Conservation (phyloP, 2,113 vertebrate species). For the Cavia aperea region DNA sequence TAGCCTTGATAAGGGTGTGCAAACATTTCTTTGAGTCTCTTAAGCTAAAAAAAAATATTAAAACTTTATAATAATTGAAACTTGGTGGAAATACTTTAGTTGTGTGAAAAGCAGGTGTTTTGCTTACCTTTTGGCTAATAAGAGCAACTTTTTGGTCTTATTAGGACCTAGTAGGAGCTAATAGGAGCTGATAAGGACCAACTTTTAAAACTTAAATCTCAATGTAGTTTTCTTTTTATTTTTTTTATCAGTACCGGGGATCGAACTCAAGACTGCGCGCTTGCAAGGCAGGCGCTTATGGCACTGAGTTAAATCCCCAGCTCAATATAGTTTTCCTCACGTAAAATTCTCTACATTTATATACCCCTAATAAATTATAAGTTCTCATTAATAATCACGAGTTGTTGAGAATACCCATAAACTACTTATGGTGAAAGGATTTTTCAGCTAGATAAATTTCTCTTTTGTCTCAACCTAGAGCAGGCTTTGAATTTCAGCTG, state of each 20-base stretch:
- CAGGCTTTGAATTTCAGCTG: not conserved
- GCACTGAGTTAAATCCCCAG: too few species aligned
- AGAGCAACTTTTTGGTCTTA: too few species aligned
- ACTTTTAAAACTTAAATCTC: constrained; percentile 40
- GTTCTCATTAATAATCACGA: constrained; percentile 24
- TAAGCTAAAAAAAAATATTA: constrained; percentile 54
- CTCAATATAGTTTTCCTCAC: constrained; percentile 28
- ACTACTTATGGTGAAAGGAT: constrained; percentile 6
- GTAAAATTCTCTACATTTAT: constrained; percentile 28
- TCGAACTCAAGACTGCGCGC: too few species aligned
- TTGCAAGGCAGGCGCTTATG: too few species aligned
- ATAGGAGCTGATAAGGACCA: not conserved
- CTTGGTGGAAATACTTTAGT: constrained; percentile 46
- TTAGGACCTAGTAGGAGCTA: not conserved
- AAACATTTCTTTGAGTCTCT: constrained; percentile 48
- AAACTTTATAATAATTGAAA: constrained; percentile 43
- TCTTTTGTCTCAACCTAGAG: not conserved
- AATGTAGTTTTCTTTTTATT: not conserved
- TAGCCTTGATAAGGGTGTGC: constrained; percentile 40
- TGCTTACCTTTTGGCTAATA: not conserved
- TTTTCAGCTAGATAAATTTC: constrained; percentile 23
- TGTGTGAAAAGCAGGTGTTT: not conserved
- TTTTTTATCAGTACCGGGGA: too few species aligned
- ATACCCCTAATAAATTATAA: not conserved
- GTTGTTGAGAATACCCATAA: not conserved